Evolutionary conservation across 2,113 vertebrate genomes (phyloP).

Genomic region (Macheiramphus alcinus): DNA sequence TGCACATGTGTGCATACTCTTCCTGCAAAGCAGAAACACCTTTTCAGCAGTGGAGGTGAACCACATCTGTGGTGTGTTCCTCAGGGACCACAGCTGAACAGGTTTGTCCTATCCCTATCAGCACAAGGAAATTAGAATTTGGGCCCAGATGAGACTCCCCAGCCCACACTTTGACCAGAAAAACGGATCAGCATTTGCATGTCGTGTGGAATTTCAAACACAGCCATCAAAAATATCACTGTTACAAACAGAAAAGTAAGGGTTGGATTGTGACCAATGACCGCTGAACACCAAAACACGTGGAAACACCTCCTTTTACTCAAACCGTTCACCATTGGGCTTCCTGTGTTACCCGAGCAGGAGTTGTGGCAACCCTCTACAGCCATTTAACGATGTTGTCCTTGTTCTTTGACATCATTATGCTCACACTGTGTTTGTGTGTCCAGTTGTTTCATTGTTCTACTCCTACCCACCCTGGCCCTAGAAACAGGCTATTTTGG

Average conservation of each 20-base stretch:
- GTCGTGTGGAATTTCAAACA: background rate
- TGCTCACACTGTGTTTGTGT: background rate
- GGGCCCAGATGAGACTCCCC: background rate
- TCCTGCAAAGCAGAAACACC: background rate
- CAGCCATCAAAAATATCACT: background rate
- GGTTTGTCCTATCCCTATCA: background rate
- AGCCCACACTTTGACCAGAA: background rate
- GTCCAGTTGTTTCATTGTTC: background rate
- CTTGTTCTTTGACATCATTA: background rate
- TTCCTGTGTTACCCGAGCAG: background rate
- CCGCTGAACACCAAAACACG: background rate
- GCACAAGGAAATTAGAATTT: background rate
- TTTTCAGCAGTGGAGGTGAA: background rate
- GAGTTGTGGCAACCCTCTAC: background rate
- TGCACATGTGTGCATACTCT: accelerated
- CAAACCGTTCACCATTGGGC: background rate
- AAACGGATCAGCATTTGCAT: background rate
- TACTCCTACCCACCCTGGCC: background rate
- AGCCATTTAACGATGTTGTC: background rate
- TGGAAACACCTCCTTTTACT: background rate
- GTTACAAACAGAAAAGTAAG: background rate
- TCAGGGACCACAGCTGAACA: background rate
- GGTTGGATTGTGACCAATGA: background rate
- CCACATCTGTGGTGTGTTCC: background rate
- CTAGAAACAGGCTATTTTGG: background rate